Conservation (phyloP, 1,140 invertebrate genomes). For the Propsilocerus akamusi region DNA sequence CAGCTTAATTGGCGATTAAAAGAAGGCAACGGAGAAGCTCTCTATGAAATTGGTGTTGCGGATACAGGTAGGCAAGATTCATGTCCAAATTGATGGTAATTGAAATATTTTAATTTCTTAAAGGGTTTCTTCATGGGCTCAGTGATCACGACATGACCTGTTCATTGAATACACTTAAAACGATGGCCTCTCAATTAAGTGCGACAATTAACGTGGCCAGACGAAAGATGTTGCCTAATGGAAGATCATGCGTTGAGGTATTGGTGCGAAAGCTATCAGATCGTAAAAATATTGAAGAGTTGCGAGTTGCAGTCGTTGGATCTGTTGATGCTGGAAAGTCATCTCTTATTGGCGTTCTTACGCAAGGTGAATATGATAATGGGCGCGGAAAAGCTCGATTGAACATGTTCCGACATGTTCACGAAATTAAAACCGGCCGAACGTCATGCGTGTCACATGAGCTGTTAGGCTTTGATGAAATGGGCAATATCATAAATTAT, state of each 20-base stretch:
- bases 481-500: slow-evolving; percentile 54
- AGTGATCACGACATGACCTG: slow-evolving; percentile 58
- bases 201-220: slow-evolving; percentile 51
- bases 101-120: too few relatives aligned
- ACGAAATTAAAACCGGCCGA: slow-evolving; percentile 89
- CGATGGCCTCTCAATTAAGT: slow-evolving; percentile 70
- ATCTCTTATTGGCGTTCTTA: slow-evolving; percentile 82
- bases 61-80: too few relatives aligned
- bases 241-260: slow-evolving; percentile 58
- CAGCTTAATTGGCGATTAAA: slow-evolving; percentile 81
- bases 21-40: slow-evolving; percentile 81
- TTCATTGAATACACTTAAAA: slow-evolving; percentile 60
- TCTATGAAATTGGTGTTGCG: slow-evolving; percentile 92
- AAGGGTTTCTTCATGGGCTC: slow-evolving; percentile 68
- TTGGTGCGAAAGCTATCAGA: slow-evolving; percentile 81
- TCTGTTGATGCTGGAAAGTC: slow-evolving; percentile 89
- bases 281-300: slow-evolving; percentile 76
- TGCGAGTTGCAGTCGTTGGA: slow-evolving; percentile 82
- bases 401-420: slow-evolving; percentile 90
- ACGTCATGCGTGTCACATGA: slow-evolving; percentile 95
- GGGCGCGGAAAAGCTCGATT: slow-evolving; percentile 82
- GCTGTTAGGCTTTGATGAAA: slow-evolving; percentile 81
- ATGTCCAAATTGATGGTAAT: too few relatives aligned
- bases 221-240: slow-evolving; percentile 25
- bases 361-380: slow-evolving; percentile 90